Percentiles rank a stretch among this genome's conserved stretches.
Conservation (phyloP, 1,140 invertebrate genomes). For the Calycopis cecrops region DNA sequence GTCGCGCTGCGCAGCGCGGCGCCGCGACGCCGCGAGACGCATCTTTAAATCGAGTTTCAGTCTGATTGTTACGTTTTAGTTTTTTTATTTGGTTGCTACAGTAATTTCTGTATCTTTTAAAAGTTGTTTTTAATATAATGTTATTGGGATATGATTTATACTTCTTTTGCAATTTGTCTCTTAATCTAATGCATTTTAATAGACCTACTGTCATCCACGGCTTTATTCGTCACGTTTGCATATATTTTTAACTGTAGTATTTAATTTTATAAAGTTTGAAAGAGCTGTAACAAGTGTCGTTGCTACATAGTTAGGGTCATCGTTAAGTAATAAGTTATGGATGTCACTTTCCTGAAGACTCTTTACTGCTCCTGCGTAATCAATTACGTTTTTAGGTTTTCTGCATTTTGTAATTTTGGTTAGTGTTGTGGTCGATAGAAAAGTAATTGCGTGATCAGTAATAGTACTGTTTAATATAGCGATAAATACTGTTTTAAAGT, state of each 20-base stretch:
- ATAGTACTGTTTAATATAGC: conserved; percentile 23
- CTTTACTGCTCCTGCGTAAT: conserved; percentile 5
- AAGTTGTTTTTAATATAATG: conserved; percentile 14
- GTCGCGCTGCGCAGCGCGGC: too few relatives aligned
- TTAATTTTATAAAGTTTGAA: conserved; percentile 5
- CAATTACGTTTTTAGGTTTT: conserved; percentile 14
- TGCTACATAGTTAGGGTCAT: conserved; percentile 5
- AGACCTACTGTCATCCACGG: conserved; percentile 23
- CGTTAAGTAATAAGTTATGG: conserved; percentile 1
- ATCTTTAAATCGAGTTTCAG: conserved; percentile 14
- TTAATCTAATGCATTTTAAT: conserved; percentile 6
- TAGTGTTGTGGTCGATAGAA: neutral
- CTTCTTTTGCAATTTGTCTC: conserved; percentile 16
- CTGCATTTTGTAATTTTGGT: neutral
- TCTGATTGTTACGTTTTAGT: conserved; percentile 18
- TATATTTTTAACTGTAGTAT: neutral
- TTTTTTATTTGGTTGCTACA: conserved; percentile 24
- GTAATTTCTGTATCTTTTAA: conserved; percentile 18
- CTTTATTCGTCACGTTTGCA: conserved; percentile 13
- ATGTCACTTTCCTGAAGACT: conserved; percentile 9
- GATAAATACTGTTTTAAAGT: conserved; percentile 8
- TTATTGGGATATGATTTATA: conserved; percentile 10
- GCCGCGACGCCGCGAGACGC: too few relatives aligned
- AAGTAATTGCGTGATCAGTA: conserved; percentile 20
- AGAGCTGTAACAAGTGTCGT: conserved; percentile 12